A percentile compares a stretch with the other conserved stretches of the same genome.
Evolutionary conservation across 2,113 vertebrate species (phyloP).

Genomic region (Centropus bengalensis): DNA sequence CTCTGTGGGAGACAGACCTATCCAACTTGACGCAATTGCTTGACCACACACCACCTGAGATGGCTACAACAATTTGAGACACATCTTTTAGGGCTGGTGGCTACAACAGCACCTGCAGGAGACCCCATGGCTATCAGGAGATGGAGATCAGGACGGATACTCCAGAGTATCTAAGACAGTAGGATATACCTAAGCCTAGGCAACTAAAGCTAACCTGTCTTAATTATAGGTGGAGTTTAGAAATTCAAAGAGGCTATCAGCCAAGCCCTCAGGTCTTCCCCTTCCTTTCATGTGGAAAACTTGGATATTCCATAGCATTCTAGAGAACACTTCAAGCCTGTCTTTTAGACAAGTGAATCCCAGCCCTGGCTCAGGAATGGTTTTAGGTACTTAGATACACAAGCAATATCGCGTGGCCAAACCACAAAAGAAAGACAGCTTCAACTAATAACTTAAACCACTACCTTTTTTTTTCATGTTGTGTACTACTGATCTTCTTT

Average conservation of each 20-base stretch:
- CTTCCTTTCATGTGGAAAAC: not conserved
- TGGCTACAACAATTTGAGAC: not conserved
- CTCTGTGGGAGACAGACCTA: not conserved
- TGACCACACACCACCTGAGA: not conserved
- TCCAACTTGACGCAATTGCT: too few relatives aligned
- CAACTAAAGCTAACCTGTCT: not conserved
- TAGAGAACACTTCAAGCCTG: not conserved
- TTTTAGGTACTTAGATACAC: not conserved
- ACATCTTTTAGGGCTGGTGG: not conserved
- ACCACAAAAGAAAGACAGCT: not conserved
- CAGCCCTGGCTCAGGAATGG: not conserved
- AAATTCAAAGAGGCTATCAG: not conserved
- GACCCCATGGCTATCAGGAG: not conserved
- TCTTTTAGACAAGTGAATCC: not conserved
- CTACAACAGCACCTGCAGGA: not conserved
- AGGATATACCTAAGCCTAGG: not conserved
- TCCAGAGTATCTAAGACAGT: accelerated
- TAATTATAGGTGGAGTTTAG: not conserved
- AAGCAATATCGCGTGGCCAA: not conserved
- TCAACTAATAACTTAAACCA: not conserved
- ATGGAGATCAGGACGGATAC: not conserved
- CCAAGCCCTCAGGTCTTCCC: not conserved
- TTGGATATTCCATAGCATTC: not conserved
- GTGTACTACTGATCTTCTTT: conserved; percentile 3
- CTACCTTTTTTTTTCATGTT: not conserved